phyloP scores from a whole-genome alignment of 1,140 invertebrate genomes.

The Tetramorium alpestre region DNA sequence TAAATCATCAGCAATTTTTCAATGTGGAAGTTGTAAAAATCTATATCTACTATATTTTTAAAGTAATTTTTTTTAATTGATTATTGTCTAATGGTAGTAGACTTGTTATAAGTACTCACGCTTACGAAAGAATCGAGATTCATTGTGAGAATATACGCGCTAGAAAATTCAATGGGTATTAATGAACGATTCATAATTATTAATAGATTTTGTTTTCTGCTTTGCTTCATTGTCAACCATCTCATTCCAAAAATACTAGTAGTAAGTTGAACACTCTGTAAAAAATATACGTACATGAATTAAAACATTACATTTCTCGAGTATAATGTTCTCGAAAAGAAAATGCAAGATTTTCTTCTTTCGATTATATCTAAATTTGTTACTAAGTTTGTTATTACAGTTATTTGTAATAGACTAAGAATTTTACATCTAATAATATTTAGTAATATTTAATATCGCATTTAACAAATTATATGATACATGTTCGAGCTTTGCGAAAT shows the following conservation, averaged over 20 bases:
- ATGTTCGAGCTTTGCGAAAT: background rate
- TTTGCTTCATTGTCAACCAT: conserved; percentile 19
- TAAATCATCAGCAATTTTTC: background rate
- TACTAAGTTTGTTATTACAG: background rate
- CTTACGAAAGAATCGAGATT: conserved; percentile 60
- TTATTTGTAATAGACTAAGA: background rate
- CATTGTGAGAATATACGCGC: conserved; percentile 37
- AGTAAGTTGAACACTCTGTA: conserved; percentile 44
- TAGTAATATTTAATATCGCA: background rate
- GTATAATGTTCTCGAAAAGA: background rate
- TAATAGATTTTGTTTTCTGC: conserved; percentile 27
- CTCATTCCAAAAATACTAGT: conserved; percentile 42
- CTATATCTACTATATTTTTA: background rate
- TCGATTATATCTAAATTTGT: background rate
- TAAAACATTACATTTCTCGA: background rate
- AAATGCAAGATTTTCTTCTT: background rate
- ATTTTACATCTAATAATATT: background rate
- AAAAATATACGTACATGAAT: background rate
- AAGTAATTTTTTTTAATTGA: background rate
- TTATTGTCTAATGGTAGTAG: background rate
- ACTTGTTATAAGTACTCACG: conserved; percentile 26
- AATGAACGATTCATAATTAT: conserved; percentile 50
- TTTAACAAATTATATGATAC: background rate
- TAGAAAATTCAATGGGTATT: conserved; percentile 61
- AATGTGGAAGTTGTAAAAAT: background rate